Conservation (phyloP, 2,888 invertebrate species). For the Saturnia pavonia region DNA sequence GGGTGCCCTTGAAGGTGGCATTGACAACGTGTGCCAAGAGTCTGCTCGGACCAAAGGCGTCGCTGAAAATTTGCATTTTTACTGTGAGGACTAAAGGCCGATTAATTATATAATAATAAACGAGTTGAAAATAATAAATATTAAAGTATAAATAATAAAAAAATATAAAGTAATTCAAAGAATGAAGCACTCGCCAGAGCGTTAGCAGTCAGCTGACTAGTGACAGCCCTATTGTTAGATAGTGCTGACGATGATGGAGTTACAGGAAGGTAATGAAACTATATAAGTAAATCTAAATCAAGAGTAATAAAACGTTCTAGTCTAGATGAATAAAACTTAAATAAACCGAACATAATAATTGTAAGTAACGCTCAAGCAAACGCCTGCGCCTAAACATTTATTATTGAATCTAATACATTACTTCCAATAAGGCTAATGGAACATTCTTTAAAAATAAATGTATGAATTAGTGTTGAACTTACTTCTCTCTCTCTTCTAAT, state of each 20-base stretch:
- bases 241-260: not conserved
- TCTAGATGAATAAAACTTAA: not conserved
- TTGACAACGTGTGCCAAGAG: constrained; percentile 78
- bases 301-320: not conserved
- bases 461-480: constrained; percentile 75
- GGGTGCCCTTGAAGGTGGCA: constrained; percentile 77
- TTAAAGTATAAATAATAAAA: constrained; percentile 5
- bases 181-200: not conserved
- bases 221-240: not conserved
- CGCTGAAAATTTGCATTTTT: constrained; percentile 56
- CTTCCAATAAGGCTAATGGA: constrained; percentile 28
- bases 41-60: constrained; percentile 81
- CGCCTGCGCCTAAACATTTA: constrained; percentile 6
- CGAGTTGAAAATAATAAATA: not conserved
- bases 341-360: not conserved
- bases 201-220: not conserved
- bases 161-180: not conserved
- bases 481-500: constrained; percentile 93
- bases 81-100: not conserved
- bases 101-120: not conserved
- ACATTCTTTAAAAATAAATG: constrained; percentile 27
- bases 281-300: not conserved
- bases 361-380: not conserved
- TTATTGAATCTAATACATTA: constrained; percentile 29
- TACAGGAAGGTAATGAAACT: not conserved